These are phyloP conservation scores for Miopithecus talapoin DNA, from an alignment of 2,797 vertebrate species.

Conservation along the genomic window DNA sequence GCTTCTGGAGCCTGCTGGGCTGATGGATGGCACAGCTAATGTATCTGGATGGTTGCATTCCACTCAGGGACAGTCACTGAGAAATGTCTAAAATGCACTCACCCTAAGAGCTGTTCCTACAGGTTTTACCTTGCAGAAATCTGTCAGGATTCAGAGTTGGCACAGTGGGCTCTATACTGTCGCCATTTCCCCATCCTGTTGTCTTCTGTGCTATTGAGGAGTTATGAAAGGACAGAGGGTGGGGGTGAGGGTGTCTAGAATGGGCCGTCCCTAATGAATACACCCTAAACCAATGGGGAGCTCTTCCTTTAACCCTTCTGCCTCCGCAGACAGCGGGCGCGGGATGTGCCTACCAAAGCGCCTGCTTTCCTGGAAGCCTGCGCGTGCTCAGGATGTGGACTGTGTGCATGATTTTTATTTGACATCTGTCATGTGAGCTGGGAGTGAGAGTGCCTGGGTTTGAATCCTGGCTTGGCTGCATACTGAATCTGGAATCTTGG, in stretches of 20 bases:
- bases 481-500: neutral
- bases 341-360: neutral
- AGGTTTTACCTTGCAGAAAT: neutral
- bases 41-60: neutral
- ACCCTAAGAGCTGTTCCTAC: neutral
- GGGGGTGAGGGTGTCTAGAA: neutral
- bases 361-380: neutral
- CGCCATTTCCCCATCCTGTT: fast-evolving
- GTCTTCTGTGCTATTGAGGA: fast-evolving
- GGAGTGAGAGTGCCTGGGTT: neutral
- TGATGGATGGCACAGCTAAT: neutral
- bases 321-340: neutral
- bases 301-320: neutral
- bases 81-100: neutral
- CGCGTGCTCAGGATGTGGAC: fast-evolving
- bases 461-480: neutral
- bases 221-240: fast-evolving
- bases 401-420: fast-evolving
- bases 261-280: no score
- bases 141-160: neutral
- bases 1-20: neutral
- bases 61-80: neutral
- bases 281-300: fast-evolving
- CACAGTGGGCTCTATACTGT: fast-evolving
- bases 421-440: fast-evolving